Percentiles rank a stretch among this genome's conserved stretches.
Conservation (phyloP, 2,888 invertebrate species). For the Blera fallax region DNA sequence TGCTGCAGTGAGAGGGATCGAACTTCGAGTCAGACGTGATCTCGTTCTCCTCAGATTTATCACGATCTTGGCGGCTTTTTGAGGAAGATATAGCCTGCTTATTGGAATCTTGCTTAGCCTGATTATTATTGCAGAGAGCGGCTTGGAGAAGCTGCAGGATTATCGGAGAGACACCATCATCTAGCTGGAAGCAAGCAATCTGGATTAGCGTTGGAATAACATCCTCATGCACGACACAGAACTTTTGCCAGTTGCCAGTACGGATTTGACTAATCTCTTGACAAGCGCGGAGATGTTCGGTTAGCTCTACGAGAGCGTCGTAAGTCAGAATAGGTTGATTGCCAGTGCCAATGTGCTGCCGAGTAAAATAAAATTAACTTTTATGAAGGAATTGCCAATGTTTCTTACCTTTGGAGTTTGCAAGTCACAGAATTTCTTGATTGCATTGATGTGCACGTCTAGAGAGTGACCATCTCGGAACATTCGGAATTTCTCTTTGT, state of each 20-base stretch:
- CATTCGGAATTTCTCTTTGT: constrained; percentile 97
- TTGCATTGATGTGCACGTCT: constrained; percentile 92
- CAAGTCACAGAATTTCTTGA: constrained; percentile 81
- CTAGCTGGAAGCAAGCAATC: constrained; percentile 90
- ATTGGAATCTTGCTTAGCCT: constrained; percentile 77
- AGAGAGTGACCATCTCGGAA: constrained; percentile 96
- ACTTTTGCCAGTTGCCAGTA: constrained; percentile 97
- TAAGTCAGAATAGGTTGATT: constrained; percentile 86
- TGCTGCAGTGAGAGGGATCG: constrained; percentile 86
- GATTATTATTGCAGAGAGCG: constrained; percentile 88
- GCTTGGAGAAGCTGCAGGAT: constrained; percentile 94
- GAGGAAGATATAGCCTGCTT: constrained; percentile 82
- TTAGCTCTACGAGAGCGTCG: constrained; percentile 95
- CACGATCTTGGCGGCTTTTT: constrained; percentile 84
- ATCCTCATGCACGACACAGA: constrained; percentile 88
- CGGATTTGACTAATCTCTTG: constrained; percentile 95
- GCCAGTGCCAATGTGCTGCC: constrained; percentile 72
- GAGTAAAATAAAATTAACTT: not conserved
- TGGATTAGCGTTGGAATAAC: constrained; percentile 92
- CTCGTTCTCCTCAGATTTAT: constrained; percentile 87
- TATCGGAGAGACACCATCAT: constrained; percentile 95
- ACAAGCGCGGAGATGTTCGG: constrained; percentile 97
- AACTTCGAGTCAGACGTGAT: constrained; percentile 84
- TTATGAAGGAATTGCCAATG: not conserved
- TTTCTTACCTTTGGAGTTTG: constrained; percentile 78